Conservation (phyloP, 2,113 vertebrate species). For the Cairina moschata region DNA sequence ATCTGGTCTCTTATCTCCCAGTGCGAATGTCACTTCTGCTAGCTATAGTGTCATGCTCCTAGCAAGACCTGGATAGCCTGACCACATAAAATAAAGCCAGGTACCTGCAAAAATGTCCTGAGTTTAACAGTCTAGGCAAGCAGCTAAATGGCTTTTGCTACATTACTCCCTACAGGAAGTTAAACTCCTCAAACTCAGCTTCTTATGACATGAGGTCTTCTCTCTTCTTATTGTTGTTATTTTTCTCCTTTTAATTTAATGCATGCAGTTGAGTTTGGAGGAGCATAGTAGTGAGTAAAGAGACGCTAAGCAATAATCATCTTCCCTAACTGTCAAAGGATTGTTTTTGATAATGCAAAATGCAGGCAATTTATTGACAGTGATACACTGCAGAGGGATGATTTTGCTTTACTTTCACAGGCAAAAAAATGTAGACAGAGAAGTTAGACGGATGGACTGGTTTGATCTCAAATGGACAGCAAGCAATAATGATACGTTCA, state of each 20-base stretch:
- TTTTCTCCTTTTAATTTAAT: neutral
- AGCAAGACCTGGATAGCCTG: neutral
- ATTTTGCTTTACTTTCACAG: neutral
- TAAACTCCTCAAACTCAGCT: neutral
- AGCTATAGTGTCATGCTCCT: neutral
- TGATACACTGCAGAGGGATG: neutral
- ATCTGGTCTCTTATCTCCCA: neutral
- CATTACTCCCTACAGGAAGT: neutral
- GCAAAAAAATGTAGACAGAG: neutral
- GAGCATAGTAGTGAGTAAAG: neutral
- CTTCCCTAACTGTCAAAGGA: slow-evolving; percentile 28
- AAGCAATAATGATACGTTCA: neutral
- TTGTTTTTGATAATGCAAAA: slow-evolving; percentile 43
- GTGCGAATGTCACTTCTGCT: neutral
- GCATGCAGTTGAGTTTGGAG: neutral
- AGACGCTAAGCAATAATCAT: slow-evolving; percentile 17
- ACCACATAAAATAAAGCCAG: neutral
- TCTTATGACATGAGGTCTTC: neutral
- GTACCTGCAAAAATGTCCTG: neutral
- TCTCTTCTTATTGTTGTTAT: neutral
- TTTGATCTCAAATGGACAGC: slow-evolving; percentile 47
- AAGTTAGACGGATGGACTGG: neutral
- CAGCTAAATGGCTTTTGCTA: neutral
- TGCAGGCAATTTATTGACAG: slow-evolving; percentile 38
- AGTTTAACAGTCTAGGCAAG: neutral